Evolutionary conservation across 2,113 vertebrate genomes (phyloP).

Genomic region (Fregetta grallaria): DNA sequence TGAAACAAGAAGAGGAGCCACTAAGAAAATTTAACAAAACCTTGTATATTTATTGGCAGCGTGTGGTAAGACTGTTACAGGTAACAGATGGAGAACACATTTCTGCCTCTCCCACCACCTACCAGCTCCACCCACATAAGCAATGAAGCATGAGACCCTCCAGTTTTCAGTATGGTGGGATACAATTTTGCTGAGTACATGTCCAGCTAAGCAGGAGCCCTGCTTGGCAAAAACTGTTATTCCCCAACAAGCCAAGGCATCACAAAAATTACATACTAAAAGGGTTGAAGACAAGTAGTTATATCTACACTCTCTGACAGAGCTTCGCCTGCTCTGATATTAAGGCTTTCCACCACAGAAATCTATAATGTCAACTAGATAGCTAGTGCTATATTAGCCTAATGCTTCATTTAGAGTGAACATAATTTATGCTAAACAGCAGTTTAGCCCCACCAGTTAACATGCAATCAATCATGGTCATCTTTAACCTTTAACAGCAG

Average conservation of each 20-base stretch:
- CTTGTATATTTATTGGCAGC: constrained; percentile 17
- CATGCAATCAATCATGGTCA: not conserved
- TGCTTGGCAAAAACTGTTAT: not conserved
- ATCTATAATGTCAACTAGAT: not conserved
- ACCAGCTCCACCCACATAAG: not conserved
- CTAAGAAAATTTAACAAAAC: not conserved
- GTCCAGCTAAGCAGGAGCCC: not conserved
- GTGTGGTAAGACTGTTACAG: not conserved
- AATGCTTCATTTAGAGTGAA: not conserved
- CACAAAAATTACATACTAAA: not conserved
- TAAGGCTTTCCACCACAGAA: not conserved
- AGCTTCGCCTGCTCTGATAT: not conserved
- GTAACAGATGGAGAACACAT: not conserved
- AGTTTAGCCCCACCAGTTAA: not conserved
- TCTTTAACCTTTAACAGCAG: not conserved
- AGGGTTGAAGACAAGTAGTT: not conserved
- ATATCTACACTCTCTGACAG: not conserved
- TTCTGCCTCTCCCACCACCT: not conserved
- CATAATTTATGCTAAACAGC: not conserved
- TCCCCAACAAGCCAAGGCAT: not conserved
- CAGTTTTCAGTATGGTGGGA: not conserved
- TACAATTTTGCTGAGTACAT: not conserved
- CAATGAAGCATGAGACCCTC: not conserved
- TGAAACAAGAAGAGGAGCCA: not conserved
- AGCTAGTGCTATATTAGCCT: not conserved